phyloP scores from a whole-genome alignment of 2,888 invertebrate species.

The Cosmia trapezina region DNA sequence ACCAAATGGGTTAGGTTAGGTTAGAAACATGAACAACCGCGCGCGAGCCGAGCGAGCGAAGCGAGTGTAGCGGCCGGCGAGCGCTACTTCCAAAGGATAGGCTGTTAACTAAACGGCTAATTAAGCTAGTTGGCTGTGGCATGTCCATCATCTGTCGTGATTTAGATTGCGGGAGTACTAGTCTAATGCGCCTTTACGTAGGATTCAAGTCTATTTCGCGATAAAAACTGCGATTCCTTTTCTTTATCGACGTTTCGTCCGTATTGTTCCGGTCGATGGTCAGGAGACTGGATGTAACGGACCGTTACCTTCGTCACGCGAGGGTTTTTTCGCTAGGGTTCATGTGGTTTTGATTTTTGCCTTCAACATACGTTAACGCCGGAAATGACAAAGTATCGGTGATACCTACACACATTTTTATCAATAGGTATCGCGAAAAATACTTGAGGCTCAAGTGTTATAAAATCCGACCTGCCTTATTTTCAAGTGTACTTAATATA shows the following conservation, averaged over 20 bases:
- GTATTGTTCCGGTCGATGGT: neutral
- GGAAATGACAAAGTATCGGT: neutral
- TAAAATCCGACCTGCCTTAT: conserved; percentile 6
- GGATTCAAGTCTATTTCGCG: too few species aligned
- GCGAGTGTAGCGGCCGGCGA: too few species aligned
- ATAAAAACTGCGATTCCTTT: too few species aligned
- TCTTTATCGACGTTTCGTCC: neutral
- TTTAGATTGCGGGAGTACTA: neutral
- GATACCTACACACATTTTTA: neutral
- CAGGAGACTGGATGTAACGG: neutral
- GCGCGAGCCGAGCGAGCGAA: too few species aligned
- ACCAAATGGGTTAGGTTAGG: too few species aligned
- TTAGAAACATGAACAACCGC: too few species aligned
- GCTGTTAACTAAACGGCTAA: too few species aligned
- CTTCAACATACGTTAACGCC: neutral
- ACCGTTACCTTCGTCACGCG: neutral
- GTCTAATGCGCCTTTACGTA: conserved; percentile 14
- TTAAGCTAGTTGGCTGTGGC: too few species aligned
- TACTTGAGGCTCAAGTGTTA: conserved; percentile 9
- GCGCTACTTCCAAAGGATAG: too few species aligned
- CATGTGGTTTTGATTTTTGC: neutral
- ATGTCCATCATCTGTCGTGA: neutral
- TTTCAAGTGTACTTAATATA: conserved; percentile 4
- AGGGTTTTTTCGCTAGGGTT: neutral
- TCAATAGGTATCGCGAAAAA: conserved; percentile 8